phyloP scores from a whole-genome alignment of 2,888 invertebrate species.

The Criorhina ranunculi region DNA sequence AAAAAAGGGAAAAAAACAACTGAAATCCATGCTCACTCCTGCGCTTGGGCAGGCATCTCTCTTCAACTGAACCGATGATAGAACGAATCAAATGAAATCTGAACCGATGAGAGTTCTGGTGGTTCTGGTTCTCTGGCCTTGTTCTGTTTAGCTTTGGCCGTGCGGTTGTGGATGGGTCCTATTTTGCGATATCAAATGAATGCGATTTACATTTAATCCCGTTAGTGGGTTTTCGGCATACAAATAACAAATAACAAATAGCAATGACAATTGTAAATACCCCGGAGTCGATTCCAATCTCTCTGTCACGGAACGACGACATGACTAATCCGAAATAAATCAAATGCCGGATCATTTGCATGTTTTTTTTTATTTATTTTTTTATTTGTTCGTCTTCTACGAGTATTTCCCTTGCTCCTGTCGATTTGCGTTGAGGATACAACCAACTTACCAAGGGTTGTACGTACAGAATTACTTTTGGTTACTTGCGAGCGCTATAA shows the following conservation, averaged over 20 bases:
- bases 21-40: background rate
- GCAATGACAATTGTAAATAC: slow-evolving; percentile 70
- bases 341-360: slow-evolving; percentile 65
- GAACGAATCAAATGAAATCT: slow-evolving; percentile 28
- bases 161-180: slow-evolving; percentile 1
- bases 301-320: slow-evolving; percentile 71
- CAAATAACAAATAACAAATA: slow-evolving; percentile 54
- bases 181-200: slow-evolving; percentile 61
- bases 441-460: slow-evolving; percentile 15
- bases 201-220: slow-evolving; percentile 73
- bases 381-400: background rate
- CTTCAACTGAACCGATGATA: slow-evolving; percentile 20
- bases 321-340: slow-evolving; percentile 75
- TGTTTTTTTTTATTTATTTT: slow-evolving; percentile 21
- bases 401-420: slow-evolving; percentile 9
- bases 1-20: background rate
- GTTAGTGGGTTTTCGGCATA: slow-evolving; percentile 60
- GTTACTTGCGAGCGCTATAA: background rate
- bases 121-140: background rate
- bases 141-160: slow-evolving; percentile 2
- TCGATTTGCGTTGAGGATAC: slow-evolving; percentile 44
- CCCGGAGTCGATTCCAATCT: slow-evolving; percentile 57
- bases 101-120: slow-evolving; percentile 22
- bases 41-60: background rate
- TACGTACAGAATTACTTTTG: slow-evolving; percentile 15